These are phyloP conservation scores for Pheucticus melanocephalus DNA, from an alignment of 2,113 vertebrate species.

Conservation along the genomic window DNA sequence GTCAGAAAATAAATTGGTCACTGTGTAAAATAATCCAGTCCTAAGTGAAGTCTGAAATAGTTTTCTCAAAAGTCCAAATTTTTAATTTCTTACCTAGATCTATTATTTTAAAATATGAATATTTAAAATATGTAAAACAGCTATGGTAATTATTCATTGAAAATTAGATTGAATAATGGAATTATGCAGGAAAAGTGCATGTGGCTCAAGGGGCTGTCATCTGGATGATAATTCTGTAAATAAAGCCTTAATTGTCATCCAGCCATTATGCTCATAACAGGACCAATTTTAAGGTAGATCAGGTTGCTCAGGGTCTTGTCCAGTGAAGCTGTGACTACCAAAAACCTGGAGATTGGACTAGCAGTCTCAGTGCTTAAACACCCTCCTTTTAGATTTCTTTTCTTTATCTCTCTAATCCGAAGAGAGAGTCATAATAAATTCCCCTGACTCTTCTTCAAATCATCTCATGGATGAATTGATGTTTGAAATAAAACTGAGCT, in stretches of 20 bases:
- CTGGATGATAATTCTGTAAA: not conserved
- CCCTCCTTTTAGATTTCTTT: not conserved
- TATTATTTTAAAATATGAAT: not conserved
- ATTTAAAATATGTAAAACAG: not conserved
- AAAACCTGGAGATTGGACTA: not conserved
- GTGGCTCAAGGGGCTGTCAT: not conserved
- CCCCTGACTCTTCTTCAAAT: not conserved
- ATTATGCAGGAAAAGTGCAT: not conserved
- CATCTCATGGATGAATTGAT: not conserved
- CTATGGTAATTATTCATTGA: not conserved
- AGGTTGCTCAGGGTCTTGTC: not conserved
- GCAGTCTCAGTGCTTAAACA: not conserved
- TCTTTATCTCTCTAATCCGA: not conserved
- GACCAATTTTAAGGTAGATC: not conserved
- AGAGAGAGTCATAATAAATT: not conserved
- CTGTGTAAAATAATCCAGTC: not conserved
- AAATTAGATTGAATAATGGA: not conserved
- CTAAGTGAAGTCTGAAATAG: not conserved
- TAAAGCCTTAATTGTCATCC: not conserved
- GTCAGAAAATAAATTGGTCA: not conserved
- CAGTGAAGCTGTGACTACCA: not conserved
- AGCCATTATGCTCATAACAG: not conserved
- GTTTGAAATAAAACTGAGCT: not conserved
- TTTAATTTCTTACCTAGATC: not conserved
- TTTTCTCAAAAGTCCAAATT: not conserved